These are phyloP conservation scores for Oscheius sp. DNA, from an alignment of 2,888 invertebrate genomes.

Conservation along the genomic window DNA sequence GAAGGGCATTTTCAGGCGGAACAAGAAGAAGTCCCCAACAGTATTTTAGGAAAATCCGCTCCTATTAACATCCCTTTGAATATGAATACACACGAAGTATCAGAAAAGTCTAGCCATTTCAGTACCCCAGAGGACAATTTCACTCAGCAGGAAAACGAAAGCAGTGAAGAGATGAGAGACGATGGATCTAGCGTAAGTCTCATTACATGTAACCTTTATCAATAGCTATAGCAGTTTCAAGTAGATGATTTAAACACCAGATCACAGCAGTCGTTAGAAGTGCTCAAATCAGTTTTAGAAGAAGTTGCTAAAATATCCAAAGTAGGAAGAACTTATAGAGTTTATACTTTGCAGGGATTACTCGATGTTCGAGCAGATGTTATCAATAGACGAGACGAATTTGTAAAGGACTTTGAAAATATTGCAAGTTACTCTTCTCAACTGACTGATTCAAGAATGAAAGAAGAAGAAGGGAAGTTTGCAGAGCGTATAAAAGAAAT, in stretches of 20 bases:
- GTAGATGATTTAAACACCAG: conserved; percentile 41
- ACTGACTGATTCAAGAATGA: not conserved
- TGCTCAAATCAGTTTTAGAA: conserved; percentile 30
- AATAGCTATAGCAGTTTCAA: conserved; percentile 32
- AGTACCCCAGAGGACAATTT: conserved; percentile 59
- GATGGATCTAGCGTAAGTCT: conserved; percentile 9
- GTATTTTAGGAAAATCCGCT: conserved; percentile 33
- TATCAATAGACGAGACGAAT: conserved; percentile 26
- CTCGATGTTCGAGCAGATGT: conserved; percentile 35
- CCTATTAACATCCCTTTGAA: conserved; percentile 46
- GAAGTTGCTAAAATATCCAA: conserved; percentile 34
- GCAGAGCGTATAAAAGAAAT: conserved; percentile 11
- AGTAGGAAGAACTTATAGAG: not conserved
- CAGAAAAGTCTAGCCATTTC: conserved; percentile 46
- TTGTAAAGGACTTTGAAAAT: conserved; percentile 25
- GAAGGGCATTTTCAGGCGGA: not conserved
- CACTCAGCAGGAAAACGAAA: conserved; percentile 11
- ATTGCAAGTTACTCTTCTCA: not conserved
- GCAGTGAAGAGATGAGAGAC: conserved; percentile 19
- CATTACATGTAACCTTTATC: not conserved
- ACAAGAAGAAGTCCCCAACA: conserved; percentile 12
- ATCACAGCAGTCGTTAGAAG: conserved; percentile 35
- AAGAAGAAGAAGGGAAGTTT: not conserved
- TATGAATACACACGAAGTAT: conserved; percentile 3
- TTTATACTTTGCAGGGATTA: conserved; percentile 26